phyloP scores from a whole-genome alignment of 2,797 vertebrate species.

The Malacoraja senta region DNA sequence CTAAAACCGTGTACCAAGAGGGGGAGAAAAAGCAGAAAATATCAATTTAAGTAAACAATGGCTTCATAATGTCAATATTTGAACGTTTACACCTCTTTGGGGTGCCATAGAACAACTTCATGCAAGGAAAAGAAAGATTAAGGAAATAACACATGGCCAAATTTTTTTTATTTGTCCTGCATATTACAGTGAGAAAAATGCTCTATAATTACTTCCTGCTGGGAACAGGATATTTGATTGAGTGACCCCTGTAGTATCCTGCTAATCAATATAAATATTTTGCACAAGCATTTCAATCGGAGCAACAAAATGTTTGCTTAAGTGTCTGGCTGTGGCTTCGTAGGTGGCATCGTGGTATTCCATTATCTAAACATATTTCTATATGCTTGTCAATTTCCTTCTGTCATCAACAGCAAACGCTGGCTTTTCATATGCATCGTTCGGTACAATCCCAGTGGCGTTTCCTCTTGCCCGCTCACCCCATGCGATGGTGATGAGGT shows the following conservation, averaged over 20 bases:
- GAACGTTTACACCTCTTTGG: background rate
- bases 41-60: background rate
- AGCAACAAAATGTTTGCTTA: background rate
- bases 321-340: background rate
- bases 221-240: constrained; percentile 10
- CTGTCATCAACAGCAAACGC: background rate
- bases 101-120: background rate
- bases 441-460: constrained; percentile 10
- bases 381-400: constrained; percentile 15
- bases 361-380: background rate
- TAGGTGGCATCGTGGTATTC: background rate
- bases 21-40: background rate
- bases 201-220: background rate
- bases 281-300: background rate
- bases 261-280: background rate
- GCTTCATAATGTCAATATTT: background rate
- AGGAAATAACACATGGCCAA: background rate
- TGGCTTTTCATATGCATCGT: constrained; percentile 16
- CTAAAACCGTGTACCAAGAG: background rate
- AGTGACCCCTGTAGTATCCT: background rate
- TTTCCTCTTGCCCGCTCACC: background rate
- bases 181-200: background rate
- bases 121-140: background rate
- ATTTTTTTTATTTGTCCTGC: background rate
- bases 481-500: constrained; percentile 25